Evolutionary conservation across 2,113 vertebrate species (phyloP).

Genomic region (Gasterosteus aculeatus): DNA sequence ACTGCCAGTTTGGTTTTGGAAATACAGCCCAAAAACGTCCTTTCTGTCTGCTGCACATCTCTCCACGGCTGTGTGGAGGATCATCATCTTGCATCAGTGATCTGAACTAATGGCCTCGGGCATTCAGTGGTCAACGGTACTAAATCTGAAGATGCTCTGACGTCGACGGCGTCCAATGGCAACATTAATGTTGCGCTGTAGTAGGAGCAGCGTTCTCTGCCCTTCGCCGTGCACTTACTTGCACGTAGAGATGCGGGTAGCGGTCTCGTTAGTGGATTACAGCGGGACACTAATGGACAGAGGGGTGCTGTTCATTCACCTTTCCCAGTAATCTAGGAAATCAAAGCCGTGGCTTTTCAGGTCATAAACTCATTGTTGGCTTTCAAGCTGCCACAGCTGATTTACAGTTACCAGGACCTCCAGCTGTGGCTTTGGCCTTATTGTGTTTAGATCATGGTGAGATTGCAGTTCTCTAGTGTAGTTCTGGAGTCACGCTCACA

Average conservation of each 20-base stretch:
- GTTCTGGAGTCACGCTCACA: background rate
- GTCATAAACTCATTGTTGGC: background rate
- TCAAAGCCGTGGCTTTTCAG: background rate
- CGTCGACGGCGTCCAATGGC: background rate
- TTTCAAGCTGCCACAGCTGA: conserved; percentile 10
- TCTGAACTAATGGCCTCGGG: background rate
- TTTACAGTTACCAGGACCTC: background rate
- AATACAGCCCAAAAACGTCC: background rate
- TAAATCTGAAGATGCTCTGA: background rate
- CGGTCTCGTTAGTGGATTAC: background rate
- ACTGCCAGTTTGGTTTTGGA: background rate
- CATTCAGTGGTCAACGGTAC: background rate
- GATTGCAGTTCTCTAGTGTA: background rate
- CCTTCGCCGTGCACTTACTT: background rate
- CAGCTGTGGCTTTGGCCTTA: conserved; percentile 3
- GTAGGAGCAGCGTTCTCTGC: background rate
- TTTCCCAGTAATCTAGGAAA: background rate
- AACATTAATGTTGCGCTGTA: background rate
- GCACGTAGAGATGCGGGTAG: background rate
- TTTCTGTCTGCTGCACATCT: background rate
- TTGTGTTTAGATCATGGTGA: background rate
- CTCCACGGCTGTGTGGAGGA: background rate
- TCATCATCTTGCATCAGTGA: background rate
- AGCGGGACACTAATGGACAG: background rate
- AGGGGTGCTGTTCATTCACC: background rate